Base-by-base conservation (phyloP, 1,140 invertebrate genomes). In the Pseudomyrmex gracilis region DNA sequence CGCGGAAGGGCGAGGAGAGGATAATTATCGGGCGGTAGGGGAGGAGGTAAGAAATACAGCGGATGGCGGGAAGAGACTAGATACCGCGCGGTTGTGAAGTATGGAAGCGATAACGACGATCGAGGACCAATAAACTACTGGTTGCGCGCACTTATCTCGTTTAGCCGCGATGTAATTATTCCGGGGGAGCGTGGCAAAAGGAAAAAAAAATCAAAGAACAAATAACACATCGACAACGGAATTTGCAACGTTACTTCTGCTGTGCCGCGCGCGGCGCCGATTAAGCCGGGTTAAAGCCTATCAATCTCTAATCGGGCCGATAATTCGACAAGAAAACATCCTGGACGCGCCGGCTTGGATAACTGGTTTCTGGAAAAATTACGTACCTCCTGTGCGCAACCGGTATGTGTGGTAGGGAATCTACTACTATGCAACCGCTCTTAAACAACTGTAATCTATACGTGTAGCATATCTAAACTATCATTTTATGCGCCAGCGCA, bases 31-130 rank as follows among this genome's bases (percentile, higher is more conserved):
- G 47, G 49, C 49, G 1, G 8, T 34, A 12, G 55, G 55, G 34
- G 45, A 53, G 17, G 15, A 49, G 43, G 43, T 20, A 17, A 47
- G 68, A 49, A 67, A 78, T 78, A 78, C 17, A 17, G 58, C n/a
- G 71, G 47, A 82, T 63, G 66, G 53, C 73, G 71, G 82, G 63
- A 74, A 82, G 58, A 83, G 58, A 83, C 73, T 85, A 88, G 86
- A 88, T 83, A 85, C 51, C 57, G 73, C 22, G 77, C 22, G 77
- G 20, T 51, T 22, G 45, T 85, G 87, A 88, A 88, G 87, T 88
- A 89, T 88, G 84, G 70, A 45, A 78, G 66, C 85, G 87, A 85
- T 88, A 88, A 84, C 78, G 67, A 73, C 66, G 83, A 64, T 63
- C 57, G 73, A 55, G 67, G 43, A 77, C 53, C 80, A 76, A 89